These are phyloP conservation scores for Drosophila murphyi DNA, from an alignment of 1,140 invertebrate species.

Conservation along the genomic window DNA sequence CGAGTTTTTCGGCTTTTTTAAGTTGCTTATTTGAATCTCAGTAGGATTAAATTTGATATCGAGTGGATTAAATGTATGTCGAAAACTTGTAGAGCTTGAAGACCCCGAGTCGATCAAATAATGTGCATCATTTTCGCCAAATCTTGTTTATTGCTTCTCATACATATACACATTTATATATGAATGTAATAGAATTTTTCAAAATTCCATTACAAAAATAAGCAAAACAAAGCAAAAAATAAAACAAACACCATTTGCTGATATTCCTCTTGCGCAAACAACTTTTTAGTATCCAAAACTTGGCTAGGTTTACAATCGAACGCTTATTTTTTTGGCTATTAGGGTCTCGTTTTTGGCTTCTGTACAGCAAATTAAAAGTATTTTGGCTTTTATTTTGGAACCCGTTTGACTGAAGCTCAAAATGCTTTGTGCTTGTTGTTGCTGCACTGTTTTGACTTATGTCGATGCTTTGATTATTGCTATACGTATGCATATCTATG, in stretches of 20 bases:
- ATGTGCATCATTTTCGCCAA: too few relatives aligned
- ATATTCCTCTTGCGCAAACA: neutral
- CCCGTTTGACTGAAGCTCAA: constrained; percentile 16
- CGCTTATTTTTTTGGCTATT: neutral
- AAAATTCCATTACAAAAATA: too few relatives aligned
- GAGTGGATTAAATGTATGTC: too few relatives aligned
- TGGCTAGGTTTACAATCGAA: neutral
- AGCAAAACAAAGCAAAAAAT: neutral
- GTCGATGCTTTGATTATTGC: neutral
- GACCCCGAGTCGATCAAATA: too few relatives aligned
- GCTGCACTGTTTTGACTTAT: constrained; percentile 4
- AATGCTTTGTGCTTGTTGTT: constrained; percentile 5
- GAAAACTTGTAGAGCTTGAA: too few relatives aligned
- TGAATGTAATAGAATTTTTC: too few relatives aligned
- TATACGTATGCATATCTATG: neutral
- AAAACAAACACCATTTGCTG: neutral
- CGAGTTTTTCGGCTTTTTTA: constrained; percentile 26
- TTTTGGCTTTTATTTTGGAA: constrained; percentile 15
- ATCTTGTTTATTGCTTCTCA: too few relatives aligned
- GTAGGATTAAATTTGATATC: too few relatives aligned
- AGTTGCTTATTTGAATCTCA: too few relatives aligned
- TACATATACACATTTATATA: too few relatives aligned
- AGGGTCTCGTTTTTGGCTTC: constrained; percentile 6
- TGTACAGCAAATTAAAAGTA: constrained; percentile 33
- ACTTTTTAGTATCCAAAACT: neutral